Percentiles rank a stretch among this genome's conserved stretches.
Conservation (phyloP, 2,888 invertebrate species). For the Exephanes ischioxanthus region DNA sequence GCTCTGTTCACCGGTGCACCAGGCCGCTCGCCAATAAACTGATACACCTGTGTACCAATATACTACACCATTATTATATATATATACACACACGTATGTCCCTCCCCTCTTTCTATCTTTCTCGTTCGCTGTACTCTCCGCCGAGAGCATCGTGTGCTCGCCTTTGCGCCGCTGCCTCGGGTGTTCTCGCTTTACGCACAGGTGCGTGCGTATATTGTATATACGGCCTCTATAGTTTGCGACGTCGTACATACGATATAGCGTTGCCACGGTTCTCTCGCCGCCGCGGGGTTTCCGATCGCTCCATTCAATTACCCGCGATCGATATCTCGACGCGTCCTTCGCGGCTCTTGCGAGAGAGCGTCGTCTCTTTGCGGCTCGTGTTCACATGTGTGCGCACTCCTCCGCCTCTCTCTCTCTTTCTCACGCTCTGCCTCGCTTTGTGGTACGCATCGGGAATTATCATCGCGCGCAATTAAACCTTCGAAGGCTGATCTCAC, state of each 20-base stretch:
- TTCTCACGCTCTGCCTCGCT: conserved; percentile 32
- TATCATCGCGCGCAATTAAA: conserved; percentile 75
- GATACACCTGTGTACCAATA: conserved; percentile 27
- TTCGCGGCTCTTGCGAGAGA: conserved; percentile 68
- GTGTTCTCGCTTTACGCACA: conserved; percentile 60
- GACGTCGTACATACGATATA: conserved; percentile 16
- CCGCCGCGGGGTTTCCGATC: conserved; percentile 77
- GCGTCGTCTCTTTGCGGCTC: conserved; percentile 48
- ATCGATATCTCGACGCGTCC: conserved; percentile 80
- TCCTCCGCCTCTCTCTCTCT: conserved; percentile 38
- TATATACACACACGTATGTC: neutral
- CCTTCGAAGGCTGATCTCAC: conserved; percentile 33
- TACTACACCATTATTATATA: neutral
- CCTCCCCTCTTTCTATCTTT: conserved; percentile 8
- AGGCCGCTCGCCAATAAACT: conserved; percentile 53
- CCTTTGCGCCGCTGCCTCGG: conserved; percentile 25
- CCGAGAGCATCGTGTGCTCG: conserved; percentile 20
- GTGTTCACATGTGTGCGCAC: conserved; percentile 13
- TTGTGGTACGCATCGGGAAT: conserved; percentile 72
- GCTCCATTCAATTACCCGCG: conserved; percentile 83
- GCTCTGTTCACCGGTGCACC: conserved; percentile 37
- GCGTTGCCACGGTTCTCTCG: conserved; percentile 59
- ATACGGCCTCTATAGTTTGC: neutral
- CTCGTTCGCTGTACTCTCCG: neutral
- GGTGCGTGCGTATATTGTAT: conserved; percentile 39